Conservation (phyloP, 2,888 invertebrate species). For the Drymonia ruficornis region DNA sequence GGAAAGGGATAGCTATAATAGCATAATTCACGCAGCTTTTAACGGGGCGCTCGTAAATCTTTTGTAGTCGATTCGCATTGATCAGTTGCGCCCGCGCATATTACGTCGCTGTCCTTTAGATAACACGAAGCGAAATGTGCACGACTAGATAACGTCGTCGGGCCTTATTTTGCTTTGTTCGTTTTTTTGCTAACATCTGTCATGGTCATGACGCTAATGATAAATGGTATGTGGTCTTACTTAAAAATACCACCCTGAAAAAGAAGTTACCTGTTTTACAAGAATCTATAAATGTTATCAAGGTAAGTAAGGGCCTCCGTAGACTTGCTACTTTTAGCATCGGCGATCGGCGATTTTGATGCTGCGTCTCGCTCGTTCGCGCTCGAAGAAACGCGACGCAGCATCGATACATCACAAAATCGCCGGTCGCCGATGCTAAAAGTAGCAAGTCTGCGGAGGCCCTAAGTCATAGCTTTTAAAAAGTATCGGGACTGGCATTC, state of each 20-base stretch:
- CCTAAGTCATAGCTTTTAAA: no score
- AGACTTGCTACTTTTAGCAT: no score
- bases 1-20: slow-evolving; percentile 45
- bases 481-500: no score
- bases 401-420: no score
- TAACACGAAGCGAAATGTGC: slow-evolving; percentile 19
- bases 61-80: slow-evolving; percentile 62
- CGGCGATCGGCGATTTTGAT: no score
- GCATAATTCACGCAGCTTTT: slow-evolving; percentile 68
- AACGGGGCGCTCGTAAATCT: slow-evolving; percentile 66
- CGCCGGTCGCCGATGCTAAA: no score
- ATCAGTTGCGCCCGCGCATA: slow-evolving; percentile 60
- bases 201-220: background rate
- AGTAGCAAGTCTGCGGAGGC: no score
- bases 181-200: slow-evolving; percentile 2
- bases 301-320: no score
- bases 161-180: background rate
- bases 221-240: background rate
- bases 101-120: slow-evolving; percentile 47
- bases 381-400: no score
- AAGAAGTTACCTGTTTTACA: no score
- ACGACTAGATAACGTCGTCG: slow-evolving; percentile 2
- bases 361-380: no score
- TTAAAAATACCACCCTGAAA: background rate
- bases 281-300: no score